These are phyloP conservation scores for Stercorarius parasiticus DNA, from an alignment of 2,113 vertebrate species.

Conservation along the genomic window DNA sequence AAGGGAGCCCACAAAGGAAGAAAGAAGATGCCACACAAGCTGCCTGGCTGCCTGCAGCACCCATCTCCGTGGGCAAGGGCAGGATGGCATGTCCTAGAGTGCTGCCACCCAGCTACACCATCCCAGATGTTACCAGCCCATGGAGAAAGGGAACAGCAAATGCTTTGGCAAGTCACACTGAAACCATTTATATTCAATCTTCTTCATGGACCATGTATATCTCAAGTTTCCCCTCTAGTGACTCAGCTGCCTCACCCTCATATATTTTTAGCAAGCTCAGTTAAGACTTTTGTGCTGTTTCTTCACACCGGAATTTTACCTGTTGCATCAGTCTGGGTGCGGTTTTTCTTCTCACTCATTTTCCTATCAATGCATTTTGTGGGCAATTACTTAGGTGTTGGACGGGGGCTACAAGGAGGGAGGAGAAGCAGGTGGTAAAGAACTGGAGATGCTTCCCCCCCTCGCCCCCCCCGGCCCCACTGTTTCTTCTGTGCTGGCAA, in stretches of 20 bases:
- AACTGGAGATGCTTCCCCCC: not conserved
- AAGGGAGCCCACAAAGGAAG: not conserved
- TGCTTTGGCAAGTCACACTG: not conserved
- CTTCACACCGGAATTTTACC: not conserved
- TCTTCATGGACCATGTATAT: not conserved
- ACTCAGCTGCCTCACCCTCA: not conserved
- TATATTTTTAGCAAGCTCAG: not conserved
- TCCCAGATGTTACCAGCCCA: not conserved
- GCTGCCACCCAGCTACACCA: not conserved
- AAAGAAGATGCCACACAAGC: not conserved
- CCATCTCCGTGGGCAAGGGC: not conserved
- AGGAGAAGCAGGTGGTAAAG: not conserved
- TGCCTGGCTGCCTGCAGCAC: not conserved
- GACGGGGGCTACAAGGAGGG: not conserved
- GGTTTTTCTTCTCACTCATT: not conserved
- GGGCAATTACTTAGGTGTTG: not conserved
- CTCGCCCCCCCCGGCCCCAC: not conserved
- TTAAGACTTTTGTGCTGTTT: not conserved
- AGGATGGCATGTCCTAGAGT: fast-evolving
- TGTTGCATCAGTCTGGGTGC: not conserved
- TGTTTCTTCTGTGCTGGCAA: not conserved
- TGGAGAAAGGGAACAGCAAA: not conserved
- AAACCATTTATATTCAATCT: not conserved
- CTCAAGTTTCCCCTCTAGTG: not conserved
- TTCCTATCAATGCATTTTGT: not conserved